Conservation (phyloP, 2,888 invertebrate genomes). For the Pseudolycoriella hygida region DNA sequence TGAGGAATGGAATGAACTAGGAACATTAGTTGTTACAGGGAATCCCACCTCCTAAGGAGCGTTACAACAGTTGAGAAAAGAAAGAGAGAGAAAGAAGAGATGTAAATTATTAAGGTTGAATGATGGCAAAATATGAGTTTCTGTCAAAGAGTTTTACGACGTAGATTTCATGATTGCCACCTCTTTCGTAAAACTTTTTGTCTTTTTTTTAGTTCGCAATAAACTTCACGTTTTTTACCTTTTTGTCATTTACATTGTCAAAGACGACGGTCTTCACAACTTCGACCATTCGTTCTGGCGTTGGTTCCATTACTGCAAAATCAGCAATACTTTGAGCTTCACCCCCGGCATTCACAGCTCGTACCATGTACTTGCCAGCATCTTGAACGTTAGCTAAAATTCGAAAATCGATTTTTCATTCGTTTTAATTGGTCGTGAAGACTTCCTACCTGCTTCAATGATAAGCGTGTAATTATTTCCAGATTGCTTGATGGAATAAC, state of each 20-base stretch:
- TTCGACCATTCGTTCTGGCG: constrained; percentile 47
- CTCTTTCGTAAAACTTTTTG: too few species aligned
- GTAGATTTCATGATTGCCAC: too few species aligned
- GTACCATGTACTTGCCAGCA: constrained; percentile 59
- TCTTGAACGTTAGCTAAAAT: constrained; percentile 39
- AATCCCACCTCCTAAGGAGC: background rate
- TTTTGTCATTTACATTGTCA: constrained; percentile 31
- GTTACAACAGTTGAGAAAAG: background rate
- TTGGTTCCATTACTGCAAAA: constrained; percentile 52
- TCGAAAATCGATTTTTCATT: constrained; percentile 3
- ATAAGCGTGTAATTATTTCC: constrained; percentile 50
- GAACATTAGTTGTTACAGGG: background rate
- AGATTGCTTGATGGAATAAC: constrained; percentile 37
- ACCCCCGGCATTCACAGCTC: constrained; percentile 57
- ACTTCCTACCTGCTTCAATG: constrained; percentile 47
- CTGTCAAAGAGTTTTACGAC: too few species aligned
- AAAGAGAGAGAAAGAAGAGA: background rate
- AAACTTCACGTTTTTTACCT: constrained; percentile 2
- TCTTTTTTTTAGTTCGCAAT: background rate
- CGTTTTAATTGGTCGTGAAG: background rate
- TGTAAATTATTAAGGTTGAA: too few species aligned
- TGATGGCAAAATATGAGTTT: too few species aligned
- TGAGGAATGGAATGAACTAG: constrained; percentile 18
- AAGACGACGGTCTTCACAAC: constrained; percentile 47
- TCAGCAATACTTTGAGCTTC: constrained; percentile 69